Evolutionary conservation across 2,797 vertebrate genomes (phyloP), one percentile per base, ranked within the genome.

Genomic region (Fistularia tabacaria): DNA sequence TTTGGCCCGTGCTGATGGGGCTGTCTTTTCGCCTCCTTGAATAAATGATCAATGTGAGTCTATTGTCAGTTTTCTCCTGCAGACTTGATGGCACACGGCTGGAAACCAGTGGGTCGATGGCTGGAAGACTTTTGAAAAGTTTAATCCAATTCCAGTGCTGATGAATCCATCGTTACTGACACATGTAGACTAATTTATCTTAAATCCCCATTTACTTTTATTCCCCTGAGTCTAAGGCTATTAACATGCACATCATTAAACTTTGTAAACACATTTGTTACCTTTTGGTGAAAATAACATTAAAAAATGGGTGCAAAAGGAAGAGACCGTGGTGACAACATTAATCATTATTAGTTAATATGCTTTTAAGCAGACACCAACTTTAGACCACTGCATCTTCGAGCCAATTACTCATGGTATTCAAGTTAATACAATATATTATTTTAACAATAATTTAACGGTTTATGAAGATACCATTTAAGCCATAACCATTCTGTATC

Each of bases 41-140:
- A 77, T 79, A 55, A 73, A 64, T 76, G 59, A 80, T 76, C 69
- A 74, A 57, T 66, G 66, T 62, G 36, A 51, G 57, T 55, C 71
- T 76, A 57, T 62, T 72, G 62, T 74, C 75, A 71, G 53, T 69
- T 76, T 57, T 15, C 36, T 49, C 10, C 42, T 46, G 38, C 42
- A 57, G 38, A 59, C 54, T 64, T 57, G 51, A 70, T 50, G 55
- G 42, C 42, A 46, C 6, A 5, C 56, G 47, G 67, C 62, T 73
- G 66, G 72, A 72, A 57, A 64, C 48, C 38, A 40, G 25, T 53
- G 50, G 49, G 42, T 12, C 42, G 14, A 49, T 54, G 48, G 54
- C 48, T 41, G 8, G 11, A 9, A 36, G 36, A 59, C 39, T 48
- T 40, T 14, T 56, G n/a, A 72, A 72, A 66, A 47, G 9, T 66